Evolutionary conservation across 2,113 vertebrate species (phyloP).

Genomic region (Dasyprocta punctata): DNA sequence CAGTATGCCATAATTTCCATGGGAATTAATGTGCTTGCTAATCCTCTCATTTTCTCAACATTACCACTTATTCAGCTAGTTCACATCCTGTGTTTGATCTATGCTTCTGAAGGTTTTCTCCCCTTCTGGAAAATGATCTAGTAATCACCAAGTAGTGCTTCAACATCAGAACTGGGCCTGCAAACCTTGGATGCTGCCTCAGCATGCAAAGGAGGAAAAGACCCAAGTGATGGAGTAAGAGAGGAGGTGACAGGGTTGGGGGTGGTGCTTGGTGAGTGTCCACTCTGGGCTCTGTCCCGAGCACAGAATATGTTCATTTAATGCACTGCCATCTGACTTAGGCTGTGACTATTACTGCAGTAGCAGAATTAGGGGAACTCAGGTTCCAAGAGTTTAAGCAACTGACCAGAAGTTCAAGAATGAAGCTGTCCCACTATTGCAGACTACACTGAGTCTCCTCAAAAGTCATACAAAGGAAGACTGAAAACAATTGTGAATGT

Average conservation of each 20-base stretch:
- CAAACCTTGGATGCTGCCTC: not conserved
- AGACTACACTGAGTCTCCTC: not conserved
- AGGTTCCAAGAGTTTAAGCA: not conserved
- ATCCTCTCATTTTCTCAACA: slow-evolving; percentile 43
- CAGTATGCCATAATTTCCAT: not conserved
- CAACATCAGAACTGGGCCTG: not conserved
- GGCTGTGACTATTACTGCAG: not conserved
- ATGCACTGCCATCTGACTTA: not conserved
- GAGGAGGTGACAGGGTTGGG: not conserved
- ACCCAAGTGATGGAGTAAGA: accelerated
- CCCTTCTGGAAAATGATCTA: not conserved
- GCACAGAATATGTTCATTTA: not conserved
- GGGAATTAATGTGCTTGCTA: not conserved
- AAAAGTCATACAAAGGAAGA: not conserved
- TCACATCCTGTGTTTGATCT: not conserved
- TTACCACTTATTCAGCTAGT: not conserved
- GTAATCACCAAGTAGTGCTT: not conserved
- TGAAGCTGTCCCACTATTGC: not conserved
- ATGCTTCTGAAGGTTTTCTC: not conserved
- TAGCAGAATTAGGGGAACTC: not conserved
- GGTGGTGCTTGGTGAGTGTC: not conserved
- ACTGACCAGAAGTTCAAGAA: not conserved
- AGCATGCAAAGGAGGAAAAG: not conserved
- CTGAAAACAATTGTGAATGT: not conserved
- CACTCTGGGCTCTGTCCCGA: not conserved